Percentiles rank a stretch among this genome's conserved stretches.
Evolutionary conservation across 2,888 invertebrate species (phyloP).

Genomic region (Cephus pygmeus): DNA sequence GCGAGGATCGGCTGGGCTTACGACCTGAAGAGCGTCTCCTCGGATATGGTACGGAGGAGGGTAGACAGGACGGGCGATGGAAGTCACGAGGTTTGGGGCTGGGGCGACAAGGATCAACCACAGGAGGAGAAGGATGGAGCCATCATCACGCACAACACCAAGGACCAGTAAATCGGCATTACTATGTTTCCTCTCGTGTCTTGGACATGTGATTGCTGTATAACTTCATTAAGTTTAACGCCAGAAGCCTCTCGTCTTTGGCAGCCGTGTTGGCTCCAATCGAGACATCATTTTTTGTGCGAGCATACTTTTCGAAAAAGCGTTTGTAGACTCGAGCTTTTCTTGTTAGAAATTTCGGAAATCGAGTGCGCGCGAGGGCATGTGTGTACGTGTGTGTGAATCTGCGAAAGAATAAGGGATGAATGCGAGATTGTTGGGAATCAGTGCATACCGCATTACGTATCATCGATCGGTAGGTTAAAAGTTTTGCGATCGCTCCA

Average conservation of each 20-base stretch:
- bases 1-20: constrained; percentile 88
- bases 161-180: constrained; percentile 4
- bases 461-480: neutral
- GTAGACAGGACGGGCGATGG: constrained; percentile 82
- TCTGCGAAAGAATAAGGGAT: neutral
- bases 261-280: neutral
- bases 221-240: neutral
- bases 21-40: constrained; percentile 83
- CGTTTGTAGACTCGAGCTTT: neutral
- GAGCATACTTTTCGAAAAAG: no score
- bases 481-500: neutral
- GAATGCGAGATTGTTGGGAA: neutral
- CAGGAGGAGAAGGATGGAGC: constrained; percentile 55
- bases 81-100: constrained; percentile 80
- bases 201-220: neutral
- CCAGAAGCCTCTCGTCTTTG: neutral
- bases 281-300: no score
- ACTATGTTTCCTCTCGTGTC: neutral
- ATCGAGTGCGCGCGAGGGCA: neutral
- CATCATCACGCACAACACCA: constrained; percentile 37
- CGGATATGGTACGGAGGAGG: constrained; percentile 76
- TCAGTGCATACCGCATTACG: neutral
- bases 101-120: constrained; percentile 62
- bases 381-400: fast-evolving
- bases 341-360: neutral